Conservation (phyloP, 2,888 invertebrate genomes). For the Clistopyga incitator region DNA sequence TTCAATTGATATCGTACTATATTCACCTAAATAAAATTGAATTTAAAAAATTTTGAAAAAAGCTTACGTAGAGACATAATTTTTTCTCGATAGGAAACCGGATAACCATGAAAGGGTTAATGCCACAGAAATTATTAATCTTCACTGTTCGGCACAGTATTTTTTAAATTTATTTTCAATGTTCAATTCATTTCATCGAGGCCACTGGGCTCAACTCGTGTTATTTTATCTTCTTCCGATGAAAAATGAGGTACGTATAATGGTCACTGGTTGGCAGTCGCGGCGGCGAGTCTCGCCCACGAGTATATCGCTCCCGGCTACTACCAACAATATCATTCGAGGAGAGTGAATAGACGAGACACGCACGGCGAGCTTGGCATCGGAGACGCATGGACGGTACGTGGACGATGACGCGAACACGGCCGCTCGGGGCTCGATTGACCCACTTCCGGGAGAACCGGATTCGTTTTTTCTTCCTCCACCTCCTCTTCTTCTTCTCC, state of each 20-base stretch:
- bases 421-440: constrained; percentile 63
- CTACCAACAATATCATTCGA: constrained; percentile 26
- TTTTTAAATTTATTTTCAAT: constrained; percentile 11
- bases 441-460: constrained; percentile 67
- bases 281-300: constrained; percentile 58
- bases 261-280: constrained; percentile 63
- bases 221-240: constrained; percentile 16
- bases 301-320: constrained; percentile 57
- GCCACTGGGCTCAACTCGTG: constrained; percentile 7
- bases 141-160: background rate
- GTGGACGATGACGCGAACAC: constrained; percentile 56
- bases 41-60: too few species aligned
- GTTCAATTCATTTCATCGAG: constrained; percentile 23
- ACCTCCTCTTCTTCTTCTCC: constrained; percentile 17
- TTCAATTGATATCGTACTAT: too few species aligned
- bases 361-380: constrained; percentile 20
- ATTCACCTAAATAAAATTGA: too few species aligned
- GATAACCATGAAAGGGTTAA: too few species aligned
- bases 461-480: constrained; percentile 45
- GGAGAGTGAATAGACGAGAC: constrained; percentile 59
- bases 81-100: too few species aligned
- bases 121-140: background rate
- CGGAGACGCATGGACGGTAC: constrained; percentile 40
- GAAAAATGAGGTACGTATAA: constrained; percentile 47
- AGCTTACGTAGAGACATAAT: too few species aligned